Base-by-base conservation (phyloP, 2,797 vertebrate species). In the Oreochromis mossambicus region DNA sequence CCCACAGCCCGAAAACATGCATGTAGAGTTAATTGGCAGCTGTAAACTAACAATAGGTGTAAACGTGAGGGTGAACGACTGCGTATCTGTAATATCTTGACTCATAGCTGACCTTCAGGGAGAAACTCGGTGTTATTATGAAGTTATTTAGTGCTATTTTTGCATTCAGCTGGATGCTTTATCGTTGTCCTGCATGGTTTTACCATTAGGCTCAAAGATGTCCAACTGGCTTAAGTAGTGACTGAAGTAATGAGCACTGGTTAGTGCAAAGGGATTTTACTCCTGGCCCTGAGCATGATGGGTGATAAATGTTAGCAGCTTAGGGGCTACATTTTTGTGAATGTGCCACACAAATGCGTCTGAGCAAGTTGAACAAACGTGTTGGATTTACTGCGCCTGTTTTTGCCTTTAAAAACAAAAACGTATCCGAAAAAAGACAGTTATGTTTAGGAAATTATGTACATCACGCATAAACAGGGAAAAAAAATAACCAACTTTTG, bases 201-300 rank as follows among this genome's bases (percentile, higher is more conserved):
- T 54, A 86, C 66, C 78, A 86, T 89, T 84, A 85, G 77, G 82
- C 7, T 52, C 81, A 78, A 83, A 75, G 3, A 34, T 15, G 43
- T 63, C 77, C 85, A 75, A 76, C 43, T 68, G 61, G 80, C 81
- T 61, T 32, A 10, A 48, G 43, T 1, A 36, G 61, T 83, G 70
- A 85, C 50, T 36, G 17, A 19, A 78, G 29, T 70, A 83, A 82
- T 43, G 46, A 86, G 77, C 32, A 50, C 80, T 81, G 78, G 73
- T 73, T 73, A 24, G 43, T 41, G 15, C 19, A 68, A 51, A 75
- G 78, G 48, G 17, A 41, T 83, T 66, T 81, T 4, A 55, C 8
- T 58, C 21, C 41, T 83, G 77, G 55, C 77, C 5, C 17, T 10
- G 21, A 32, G 78, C 15, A 24, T 77, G 41, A 70, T 78, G 8